Base-by-base conservation (phyloP, 1,140 invertebrate genomes). In the Nephotettix cincticeps region DNA sequence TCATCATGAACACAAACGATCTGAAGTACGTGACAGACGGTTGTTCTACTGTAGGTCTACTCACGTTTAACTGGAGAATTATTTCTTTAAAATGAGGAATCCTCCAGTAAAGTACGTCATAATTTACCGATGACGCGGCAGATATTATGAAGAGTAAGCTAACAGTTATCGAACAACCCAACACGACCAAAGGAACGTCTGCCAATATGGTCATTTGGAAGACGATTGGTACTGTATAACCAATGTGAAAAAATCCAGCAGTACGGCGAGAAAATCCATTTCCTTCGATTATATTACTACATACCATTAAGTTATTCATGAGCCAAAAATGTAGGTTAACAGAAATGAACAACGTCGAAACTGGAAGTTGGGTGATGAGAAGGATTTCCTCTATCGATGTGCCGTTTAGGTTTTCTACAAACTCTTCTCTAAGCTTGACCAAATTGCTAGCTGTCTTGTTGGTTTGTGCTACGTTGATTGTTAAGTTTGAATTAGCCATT, bases 1-100 rank as follows among this genome's bases (percentile, higher is more conserved):
- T 95, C 40, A 90, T 83, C 14, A 95, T 78, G 76, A 91, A 91
- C 0, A 90, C 87, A 3, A 89, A 81, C 0, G 88, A 86, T 73
- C 93, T 81, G 68, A 87, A 87, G 75, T 89, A 87, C 13, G 89
- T 88, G 69, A 93, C 85, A 89, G 32, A 83, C 76, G 66, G 82
- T 80, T 76, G 78, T 82, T 66, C 77, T 76, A 54, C 71, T 75
- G 43, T 75, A 73, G 47, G n/a, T 9, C 40, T n/a, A n/a, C n/a
- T n/a, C n/a, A n/a, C n/a, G 9, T 11, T 43, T n/a, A 43, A n/a
- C n/a, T n/a, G n/a, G 40, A 43, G 40, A 43, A 43, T 9, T 43
- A n/a, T n/a, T 9, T n/a, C 40, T 51, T 4, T 51, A n/a, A 51
- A 51, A 51, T 51, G 4, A 51, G 47, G 47, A 19, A n/a, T 19